These are phyloP conservation scores for Dendrocincla tyrannina DNA, from an alignment of 2,797 vertebrate genomes.

Conservation along the genomic window DNA sequence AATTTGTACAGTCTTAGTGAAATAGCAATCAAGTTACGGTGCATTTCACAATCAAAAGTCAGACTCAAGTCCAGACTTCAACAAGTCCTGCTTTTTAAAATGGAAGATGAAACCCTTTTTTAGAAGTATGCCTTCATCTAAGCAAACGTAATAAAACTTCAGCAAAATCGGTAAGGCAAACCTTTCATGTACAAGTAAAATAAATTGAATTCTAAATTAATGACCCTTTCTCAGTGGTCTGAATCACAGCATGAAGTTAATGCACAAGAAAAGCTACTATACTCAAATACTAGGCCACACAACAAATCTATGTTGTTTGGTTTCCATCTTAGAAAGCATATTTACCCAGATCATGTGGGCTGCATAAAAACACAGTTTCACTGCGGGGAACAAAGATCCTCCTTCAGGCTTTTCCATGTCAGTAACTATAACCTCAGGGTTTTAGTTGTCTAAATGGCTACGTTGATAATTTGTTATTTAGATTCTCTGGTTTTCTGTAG, in stretches of 20 bases:
- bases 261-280: not conserved
- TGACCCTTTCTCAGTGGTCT: constrained; percentile 11
- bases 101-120: not conserved
- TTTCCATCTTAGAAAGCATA: not conserved
- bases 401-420: constrained; percentile 2
- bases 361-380: not conserved
- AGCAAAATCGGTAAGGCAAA: not conserved
- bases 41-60: not conserved
- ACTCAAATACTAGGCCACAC: not conserved
- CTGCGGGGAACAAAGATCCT: not conserved
- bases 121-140: not conserved
- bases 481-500: constrained; percentile 24
- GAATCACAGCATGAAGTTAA: not conserved
- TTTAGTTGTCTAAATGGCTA: constrained; percentile 1
- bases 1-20: not conserved
- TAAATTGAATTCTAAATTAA: constrained; percentile 29
- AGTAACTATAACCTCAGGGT: not conserved
- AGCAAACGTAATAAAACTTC: constrained; percentile 12
- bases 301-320: not conserved
- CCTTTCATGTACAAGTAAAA: constrained; percentile 22
- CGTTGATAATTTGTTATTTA: not conserved
- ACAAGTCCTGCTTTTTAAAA: not conserved
- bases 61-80: not conserved
- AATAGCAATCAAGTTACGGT: not conserved
- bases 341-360: constrained; percentile 37